These are phyloP conservation scores for Wasmannia auropunctata DNA, from an alignment of 1,140 invertebrate species.

Conservation along the genomic window DNA sequence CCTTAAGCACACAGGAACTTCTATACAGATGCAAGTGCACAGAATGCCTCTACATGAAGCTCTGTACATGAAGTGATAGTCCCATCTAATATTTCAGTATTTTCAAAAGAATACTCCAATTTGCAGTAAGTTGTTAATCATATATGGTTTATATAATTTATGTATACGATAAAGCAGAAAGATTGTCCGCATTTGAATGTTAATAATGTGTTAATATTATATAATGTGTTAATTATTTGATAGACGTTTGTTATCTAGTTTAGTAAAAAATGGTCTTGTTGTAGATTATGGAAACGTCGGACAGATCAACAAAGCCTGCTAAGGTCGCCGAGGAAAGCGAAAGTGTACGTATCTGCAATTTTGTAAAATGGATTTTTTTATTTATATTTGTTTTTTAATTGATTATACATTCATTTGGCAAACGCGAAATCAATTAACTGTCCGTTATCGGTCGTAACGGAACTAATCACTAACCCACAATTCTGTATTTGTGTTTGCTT, in stretches of 20 bases:
- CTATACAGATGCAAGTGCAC: no score
- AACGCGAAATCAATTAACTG: background rate
- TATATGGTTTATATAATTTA: background rate
- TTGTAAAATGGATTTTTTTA: background rate
- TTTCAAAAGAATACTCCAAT: background rate
- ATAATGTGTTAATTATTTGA: no score
- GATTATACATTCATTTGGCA: background rate
- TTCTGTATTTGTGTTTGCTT: constrained; percentile 24
- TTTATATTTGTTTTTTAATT: background rate
- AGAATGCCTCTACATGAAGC: no score
- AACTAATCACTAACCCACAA: constrained; percentile 1
- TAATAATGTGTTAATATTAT: background rate
- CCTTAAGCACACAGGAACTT: no score
- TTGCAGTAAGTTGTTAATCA: background rate
- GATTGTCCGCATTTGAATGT: background rate
- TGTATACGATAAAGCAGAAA: background rate
- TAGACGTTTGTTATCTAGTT: background rate
- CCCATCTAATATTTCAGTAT: no score
- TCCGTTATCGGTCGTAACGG: background rate
- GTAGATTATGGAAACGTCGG: constrained; percentile 62
- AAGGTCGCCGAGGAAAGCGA: constrained; percentile 63
- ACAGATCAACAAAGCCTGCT: background rate
- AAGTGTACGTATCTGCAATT: constrained; percentile 63
- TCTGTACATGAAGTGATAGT: no score
- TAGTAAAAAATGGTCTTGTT: background rate